Evolutionary conservation across 2,797 vertebrate genomes (phyloP).

Genomic region (Notoglanidium macrostoma): DNA sequence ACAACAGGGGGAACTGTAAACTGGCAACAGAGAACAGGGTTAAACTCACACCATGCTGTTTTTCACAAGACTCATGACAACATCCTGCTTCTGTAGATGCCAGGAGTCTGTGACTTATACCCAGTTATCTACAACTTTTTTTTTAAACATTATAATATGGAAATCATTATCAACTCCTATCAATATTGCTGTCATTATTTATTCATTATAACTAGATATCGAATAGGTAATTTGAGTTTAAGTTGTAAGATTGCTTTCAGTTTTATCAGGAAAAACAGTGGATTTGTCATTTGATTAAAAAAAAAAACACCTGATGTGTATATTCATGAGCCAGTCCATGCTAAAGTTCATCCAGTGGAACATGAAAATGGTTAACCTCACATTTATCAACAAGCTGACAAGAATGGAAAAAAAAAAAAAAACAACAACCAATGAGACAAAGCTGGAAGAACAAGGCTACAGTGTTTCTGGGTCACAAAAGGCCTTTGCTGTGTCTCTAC

Average conservation of each 20-base stretch:
- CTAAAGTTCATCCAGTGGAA: conserved; percentile 26
- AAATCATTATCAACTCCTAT: background rate
- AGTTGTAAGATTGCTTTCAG: background rate
- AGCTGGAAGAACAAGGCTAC: conserved; percentile 17
- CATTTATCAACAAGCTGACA: background rate
- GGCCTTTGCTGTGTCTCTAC: conserved; percentile 37
- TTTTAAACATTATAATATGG: background rate
- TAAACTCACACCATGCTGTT: conserved; percentile 18
- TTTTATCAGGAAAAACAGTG: background rate
- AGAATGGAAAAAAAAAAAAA: conserved; percentile 9
- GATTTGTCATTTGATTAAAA: background rate
- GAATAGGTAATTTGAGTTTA: background rate
- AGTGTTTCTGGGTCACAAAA: conserved; percentile 32
- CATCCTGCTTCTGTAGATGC: conserved; percentile 11
- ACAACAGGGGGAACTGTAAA: conserved; percentile 17
- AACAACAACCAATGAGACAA: conserved; percentile 2
- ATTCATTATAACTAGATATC: background rate
- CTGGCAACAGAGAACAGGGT: background rate
- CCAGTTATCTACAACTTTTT: background rate
- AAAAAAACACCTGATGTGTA: background rate
- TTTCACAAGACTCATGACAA: conserved; percentile 36
- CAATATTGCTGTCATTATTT: background rate
- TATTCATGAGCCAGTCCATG: background rate
- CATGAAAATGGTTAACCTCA: background rate
- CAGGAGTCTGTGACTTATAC: background rate